These are phyloP conservation scores for Monodelphis domestica DNA, from an alignment of 2,797 vertebrate species.

Conservation along the genomic window DNA sequence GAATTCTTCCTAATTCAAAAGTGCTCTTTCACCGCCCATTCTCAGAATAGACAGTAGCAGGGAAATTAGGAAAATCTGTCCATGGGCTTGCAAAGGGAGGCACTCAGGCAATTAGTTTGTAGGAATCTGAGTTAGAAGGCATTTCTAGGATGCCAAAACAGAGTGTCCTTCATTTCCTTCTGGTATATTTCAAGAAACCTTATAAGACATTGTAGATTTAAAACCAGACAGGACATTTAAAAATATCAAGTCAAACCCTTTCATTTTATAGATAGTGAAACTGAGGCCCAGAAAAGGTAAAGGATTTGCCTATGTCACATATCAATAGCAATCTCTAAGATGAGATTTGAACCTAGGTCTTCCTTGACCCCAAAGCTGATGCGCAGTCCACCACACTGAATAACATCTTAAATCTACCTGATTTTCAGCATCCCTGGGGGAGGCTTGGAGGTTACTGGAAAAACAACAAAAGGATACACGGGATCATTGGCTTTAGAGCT, in stretches of 20 bases:
- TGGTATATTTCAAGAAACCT: slow-evolving; percentile 34
- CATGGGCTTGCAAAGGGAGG: slow-evolving; percentile 35
- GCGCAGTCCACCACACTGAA: neutral
- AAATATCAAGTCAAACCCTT: neutral
- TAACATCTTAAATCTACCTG: neutral
- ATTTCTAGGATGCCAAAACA: neutral
- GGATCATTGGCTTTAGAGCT: neutral
- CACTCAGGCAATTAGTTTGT: slow-evolving; percentile 27
- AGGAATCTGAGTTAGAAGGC: neutral
- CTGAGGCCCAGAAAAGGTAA: slow-evolving; percentile 27
- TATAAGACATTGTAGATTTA: neutral
- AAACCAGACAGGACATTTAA: neutral
- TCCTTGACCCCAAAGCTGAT: neutral
- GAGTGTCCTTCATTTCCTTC: slow-evolving; percentile 19
- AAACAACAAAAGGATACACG: neutral
- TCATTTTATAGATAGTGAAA: neutral
- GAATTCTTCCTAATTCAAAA: neutral
- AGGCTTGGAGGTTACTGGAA: neutral
- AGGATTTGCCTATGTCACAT: neutral
- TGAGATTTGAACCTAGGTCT: neutral
- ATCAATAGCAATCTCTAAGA: neutral
- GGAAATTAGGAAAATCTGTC: neutral
- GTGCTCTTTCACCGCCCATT: neutral
- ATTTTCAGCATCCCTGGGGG: neutral
- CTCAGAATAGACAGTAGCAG: neutral